These are phyloP conservation scores for Carettochelys insculpta DNA, from an alignment of 2,113 vertebrate genomes.

Conservation along the genomic window DNA sequence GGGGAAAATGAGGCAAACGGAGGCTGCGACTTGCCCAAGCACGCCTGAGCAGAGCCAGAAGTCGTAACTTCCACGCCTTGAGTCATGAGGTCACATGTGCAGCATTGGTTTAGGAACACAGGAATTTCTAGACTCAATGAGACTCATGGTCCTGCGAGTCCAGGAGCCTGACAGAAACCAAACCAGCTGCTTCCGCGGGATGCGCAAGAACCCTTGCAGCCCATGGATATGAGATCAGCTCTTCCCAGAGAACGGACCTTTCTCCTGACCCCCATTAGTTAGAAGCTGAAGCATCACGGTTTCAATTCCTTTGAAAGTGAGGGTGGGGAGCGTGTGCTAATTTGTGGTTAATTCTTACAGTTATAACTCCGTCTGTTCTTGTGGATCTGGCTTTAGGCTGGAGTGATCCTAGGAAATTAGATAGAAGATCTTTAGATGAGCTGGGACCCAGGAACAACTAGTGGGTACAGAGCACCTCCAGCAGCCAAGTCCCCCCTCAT, in stretches of 20 bases:
- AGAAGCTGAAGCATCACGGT: neutral
- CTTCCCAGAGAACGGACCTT: neutral
- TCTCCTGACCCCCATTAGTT: neutral
- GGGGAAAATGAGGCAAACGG: neutral
- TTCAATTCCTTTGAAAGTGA: neutral
- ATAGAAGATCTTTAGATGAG: accelerated
- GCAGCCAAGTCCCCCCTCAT: too few relatives aligned
- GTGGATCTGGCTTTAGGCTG: neutral
- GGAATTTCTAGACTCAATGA: neutral
- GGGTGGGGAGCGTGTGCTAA: neutral
- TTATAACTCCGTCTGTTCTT: neutral
- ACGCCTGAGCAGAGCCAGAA: neutral
- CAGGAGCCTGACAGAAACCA: accelerated
- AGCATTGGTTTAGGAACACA: neutral
- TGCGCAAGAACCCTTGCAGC: neutral
- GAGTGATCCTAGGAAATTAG: neutral
- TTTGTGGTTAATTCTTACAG: neutral
- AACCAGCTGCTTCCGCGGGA: neutral
- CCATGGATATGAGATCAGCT: neutral
- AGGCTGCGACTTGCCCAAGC: neutral
- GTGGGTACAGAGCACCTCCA: too few relatives aligned
- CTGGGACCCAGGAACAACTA: too few relatives aligned
- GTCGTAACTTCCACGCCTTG: neutral
- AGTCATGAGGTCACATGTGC: neutral
- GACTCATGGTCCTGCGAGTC: neutral